Evolutionary conservation across 2,888 invertebrate species (phyloP).

Genomic region (Drosophila vallismaia): DNA sequence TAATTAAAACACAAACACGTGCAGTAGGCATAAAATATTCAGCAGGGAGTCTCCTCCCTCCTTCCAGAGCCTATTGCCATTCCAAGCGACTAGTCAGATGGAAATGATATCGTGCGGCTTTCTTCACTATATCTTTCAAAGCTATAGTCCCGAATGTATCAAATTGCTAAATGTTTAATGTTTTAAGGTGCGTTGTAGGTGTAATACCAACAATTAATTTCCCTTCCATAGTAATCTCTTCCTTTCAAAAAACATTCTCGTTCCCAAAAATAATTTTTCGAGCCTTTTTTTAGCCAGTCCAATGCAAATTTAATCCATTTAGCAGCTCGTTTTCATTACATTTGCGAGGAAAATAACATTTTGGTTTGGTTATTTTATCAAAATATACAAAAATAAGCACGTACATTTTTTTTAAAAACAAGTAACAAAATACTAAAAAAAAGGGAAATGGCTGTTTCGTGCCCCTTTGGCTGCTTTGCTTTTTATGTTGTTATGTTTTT

Average conservation of each 20-base stretch:
- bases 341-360: conserved; percentile 62
- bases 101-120: conserved; percentile 41
- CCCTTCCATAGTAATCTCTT: not conserved
- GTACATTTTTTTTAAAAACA: conserved; percentile 6
- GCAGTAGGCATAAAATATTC: conserved; percentile 71
- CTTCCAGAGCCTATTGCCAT: not conserved
- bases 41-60: conserved; percentile 46
- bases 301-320: conserved; percentile 77
- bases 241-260: not conserved
- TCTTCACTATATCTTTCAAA: not conserved
- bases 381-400: conserved; percentile 27
- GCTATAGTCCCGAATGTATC: too few relatives aligned
- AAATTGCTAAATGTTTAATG: not conserved
- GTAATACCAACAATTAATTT: too few relatives aligned
- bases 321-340: conserved; percentile 77
- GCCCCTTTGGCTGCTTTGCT: conserved; percentile 46
- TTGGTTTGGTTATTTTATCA: conserved; percentile 49
- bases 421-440: conserved; percentile 12
- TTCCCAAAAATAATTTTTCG: not conserved
- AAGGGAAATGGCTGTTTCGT: conserved; percentile 43
- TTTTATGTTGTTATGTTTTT: conserved; percentile 42
- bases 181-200: too few relatives aligned
- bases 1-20: conserved; percentile 81
- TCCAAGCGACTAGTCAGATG: conserved; percentile 14
- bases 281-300: not conserved